Evolutionary conservation across 2,797 vertebrate genomes (phyloP), one percentile per base, ranked within the genome.

Genomic region (Falco berigora): DNA sequence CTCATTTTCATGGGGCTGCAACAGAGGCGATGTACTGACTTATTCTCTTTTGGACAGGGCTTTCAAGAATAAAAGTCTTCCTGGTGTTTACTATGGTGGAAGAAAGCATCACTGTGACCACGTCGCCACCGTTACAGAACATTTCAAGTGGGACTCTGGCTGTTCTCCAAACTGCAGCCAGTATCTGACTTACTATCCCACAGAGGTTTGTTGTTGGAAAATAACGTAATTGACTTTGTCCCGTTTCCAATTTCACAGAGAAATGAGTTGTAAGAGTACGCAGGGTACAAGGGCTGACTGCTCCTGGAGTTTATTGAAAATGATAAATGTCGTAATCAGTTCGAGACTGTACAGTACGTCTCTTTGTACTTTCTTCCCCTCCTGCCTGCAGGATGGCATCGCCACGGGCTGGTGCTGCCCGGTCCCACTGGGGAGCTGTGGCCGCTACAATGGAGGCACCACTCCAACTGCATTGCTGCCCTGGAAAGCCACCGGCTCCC

Each of bases 221-320:
- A 94, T 50, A 86, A 74, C 8, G 4, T 91, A 93, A 96, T 85
- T 94, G 71, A 72, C 94, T 95, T 93, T 89, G 94, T 97, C 92
- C 80, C 3, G 6, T 32, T 94, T 96, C 92, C 90, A 83, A 30
- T 93, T 94, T 94, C 82, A 32, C 79, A 68, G 92, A 73, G 93
- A 72, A 94, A 82, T 2, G 25, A 86, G 83, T 62, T 67, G 62
- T 40, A 20, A 62, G 92, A 90, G 96, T 55, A 91, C 42, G 0
- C 69, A 17, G 94, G 79, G 92, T 80, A 58, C 94, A 18, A 13
- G 46, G 84, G 27, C 82, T 55, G 80, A 42, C 90, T 62, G 90
- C 86, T 92, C 90, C 80, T 0, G 1, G 67, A 36, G 34, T 71
- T 89, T 36, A 44, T n/a, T 53, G 83, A 84, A 72, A 30, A 19